Evolutionary conservation across 1,140 invertebrate species (phyloP), one percentile per base, ranked within the genome.

Genomic region (Zaprionus capensis): DNA sequence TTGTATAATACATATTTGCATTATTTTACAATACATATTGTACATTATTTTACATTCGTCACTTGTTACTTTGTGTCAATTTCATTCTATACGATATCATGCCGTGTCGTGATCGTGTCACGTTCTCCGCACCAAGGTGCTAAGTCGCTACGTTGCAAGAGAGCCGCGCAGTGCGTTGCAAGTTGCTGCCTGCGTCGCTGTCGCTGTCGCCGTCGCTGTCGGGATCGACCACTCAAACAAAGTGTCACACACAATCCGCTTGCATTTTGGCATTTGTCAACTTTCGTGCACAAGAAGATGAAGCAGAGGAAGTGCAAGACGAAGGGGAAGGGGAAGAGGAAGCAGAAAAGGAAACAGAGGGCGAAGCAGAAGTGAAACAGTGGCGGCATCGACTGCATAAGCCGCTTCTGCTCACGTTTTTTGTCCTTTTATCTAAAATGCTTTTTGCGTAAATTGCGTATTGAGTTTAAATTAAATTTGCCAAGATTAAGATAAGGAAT

Each of bases 401-500:
- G 83, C 83, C 83, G 82, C 76, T 76, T 68, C 74, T 79, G 71
- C 71, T 68, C 67, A 78, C 80, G 31, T 75, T 78, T 78, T 69
- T 69, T 76, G 78, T 78, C 79, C 68, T 85, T 85, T 90, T 90
- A 90, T 90, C 85, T 90, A 90, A 90, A 90, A 90, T 91, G 85
- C 85, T 90, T 90, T 86, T 90, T 90, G 86, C 86, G 81, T 90
- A 90, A 90, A 90, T 90, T 90, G 85, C 82, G 85, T 90, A 90
- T 90, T 90, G 85, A 90, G 85, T 90, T 90, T 90, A 90, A 90
- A 90, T 90, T 90, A 82, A 90, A 90, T 91, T 90, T 90, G 81
- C 85, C 79, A 67, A 82, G 85, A 90, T 90, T 90, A 90, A 90
- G 85, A 90, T 90, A 90, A 90, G 76, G 63, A 85, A 90, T 72